Base-by-base conservation (phyloP, 2,797 vertebrate genomes). In the Bothrops alternatus region DNA sequence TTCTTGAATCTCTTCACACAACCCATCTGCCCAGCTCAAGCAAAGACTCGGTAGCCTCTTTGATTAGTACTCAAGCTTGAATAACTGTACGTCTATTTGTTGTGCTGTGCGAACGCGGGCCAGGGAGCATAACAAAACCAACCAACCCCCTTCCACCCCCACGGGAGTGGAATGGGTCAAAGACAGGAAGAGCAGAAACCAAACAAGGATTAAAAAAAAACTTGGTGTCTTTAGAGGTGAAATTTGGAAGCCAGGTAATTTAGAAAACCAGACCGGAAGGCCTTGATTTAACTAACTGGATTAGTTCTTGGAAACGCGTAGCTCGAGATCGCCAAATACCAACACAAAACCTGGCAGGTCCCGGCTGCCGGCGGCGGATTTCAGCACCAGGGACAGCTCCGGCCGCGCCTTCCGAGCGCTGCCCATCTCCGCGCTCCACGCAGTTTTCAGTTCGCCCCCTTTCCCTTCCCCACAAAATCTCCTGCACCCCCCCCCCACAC, bases 321-420 rank as follows among this genome's bases (percentile, higher is more conserved):
- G 14, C 13, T 25, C 14, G 13, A 53, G 32, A 37, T 11, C 42
- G 23, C 37, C 6, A 25, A 56, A 73, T 6, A 25, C 23, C 20
- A 25, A 78, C 4, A 28, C 23, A 18, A 53, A 6, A 1, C 1
- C 0, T 0, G 50, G 32, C 16, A 1, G 1, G 42, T 26, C 23
- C 20, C 8, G 11, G 0, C 6, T 0, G 4, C 47, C 1, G 8
- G 16, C 1, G 20, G 23, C 14, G 26, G 2, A 1, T 11, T 61
- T 87, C 90, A 90, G 93, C 85, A 89, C 88, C 50, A 16, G 7
- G 88, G 90, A 94, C 86, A 93, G 69, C 86, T 92, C 92, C 95
- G 92, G 13, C 25, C 16, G 13, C 47, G 0, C 57, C 26, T 53
- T n/a, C 58, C n/a, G 58, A 4, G 25, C 25, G 3, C 3, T 47